phyloP scores from a whole-genome alignment of 92 coral and sea anemone species.

The Desmophyllum pertusum region DNA sequence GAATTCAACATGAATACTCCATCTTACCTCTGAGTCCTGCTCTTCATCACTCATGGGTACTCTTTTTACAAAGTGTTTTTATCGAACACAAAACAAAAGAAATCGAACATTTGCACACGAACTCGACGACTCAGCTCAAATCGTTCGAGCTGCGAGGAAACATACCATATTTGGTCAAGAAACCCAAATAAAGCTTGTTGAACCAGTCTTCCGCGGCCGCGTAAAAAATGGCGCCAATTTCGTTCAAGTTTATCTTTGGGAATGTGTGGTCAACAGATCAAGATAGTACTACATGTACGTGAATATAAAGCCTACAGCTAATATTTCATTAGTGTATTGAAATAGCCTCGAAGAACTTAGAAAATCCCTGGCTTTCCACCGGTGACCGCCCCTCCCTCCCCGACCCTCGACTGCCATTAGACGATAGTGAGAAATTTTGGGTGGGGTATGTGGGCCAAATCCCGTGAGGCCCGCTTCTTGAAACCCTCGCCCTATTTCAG shows the following conservation, averaged over 20 bases:
- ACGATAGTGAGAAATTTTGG: too few species aligned
- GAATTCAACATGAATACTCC: neutral
- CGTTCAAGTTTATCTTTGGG: neutral
- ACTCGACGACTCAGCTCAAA: neutral
- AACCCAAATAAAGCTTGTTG: neutral
- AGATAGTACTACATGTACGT: too few species aligned
- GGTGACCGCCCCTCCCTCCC: too few species aligned
- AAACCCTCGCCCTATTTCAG: too few species aligned
- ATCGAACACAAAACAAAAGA: neutral
- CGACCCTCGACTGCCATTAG: too few species aligned
- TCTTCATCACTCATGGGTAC: conserved; percentile 20
- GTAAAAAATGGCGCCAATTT: neutral
- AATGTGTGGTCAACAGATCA: too few species aligned
- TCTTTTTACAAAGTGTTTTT: neutral
- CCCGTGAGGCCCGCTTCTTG: too few species aligned
- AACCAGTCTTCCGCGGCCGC: neutral
- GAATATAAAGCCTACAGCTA: too few species aligned
- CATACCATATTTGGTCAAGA: conserved; percentile 21
- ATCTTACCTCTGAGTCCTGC: conserved; percentile 35
- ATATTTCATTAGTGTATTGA: too few species aligned
- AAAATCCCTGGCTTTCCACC: too few species aligned
- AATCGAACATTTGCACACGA: neutral
- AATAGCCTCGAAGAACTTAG: too few species aligned
- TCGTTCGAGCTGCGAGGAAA: neutral
- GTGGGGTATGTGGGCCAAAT: too few species aligned